phyloP scores from a whole-genome alignment of 2,888 invertebrate species.

The Drosophila antonietae region DNA sequence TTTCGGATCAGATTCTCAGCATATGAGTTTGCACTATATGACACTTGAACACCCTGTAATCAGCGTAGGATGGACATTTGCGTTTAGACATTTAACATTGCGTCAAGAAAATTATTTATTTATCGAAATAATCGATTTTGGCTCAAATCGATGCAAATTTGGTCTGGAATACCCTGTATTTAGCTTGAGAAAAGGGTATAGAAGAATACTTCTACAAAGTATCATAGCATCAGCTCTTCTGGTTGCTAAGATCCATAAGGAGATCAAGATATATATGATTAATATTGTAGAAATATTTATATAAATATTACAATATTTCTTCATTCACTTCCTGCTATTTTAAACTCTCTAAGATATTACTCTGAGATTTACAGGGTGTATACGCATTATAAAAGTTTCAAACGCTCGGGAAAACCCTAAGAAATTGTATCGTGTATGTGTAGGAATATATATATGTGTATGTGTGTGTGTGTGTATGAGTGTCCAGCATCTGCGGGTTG shows the following conservation, averaged over 20 bases:
- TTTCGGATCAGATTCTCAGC: too few species aligned
- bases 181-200: not conserved
- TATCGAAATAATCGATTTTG: not conserved
- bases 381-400: slow-evolving; percentile 12
- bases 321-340: not conserved
- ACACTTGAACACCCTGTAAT: not conserved
- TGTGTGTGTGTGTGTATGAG: not conserved
- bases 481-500: slow-evolving; percentile 42
- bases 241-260: too few species aligned
- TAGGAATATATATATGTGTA: not conserved
- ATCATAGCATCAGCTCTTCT: accelerated
- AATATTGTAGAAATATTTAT: too few species aligned
- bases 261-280: too few species aligned
- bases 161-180: too few species aligned
- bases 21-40: not conserved
- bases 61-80: not conserved
- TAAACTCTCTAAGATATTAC: not conserved
- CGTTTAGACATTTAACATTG: not conserved
- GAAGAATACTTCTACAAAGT: not conserved
- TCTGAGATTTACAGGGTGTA: slow-evolving; percentile 1
- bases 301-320: too few species aligned
- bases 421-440: slow-evolving; percentile 24
- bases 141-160: too few species aligned
- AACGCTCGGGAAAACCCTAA: slow-evolving; percentile 35
- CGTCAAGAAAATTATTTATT: not conserved